Base-by-base conservation (phyloP, 2,888 invertebrate species). In the Elgonia sp. region DNA sequence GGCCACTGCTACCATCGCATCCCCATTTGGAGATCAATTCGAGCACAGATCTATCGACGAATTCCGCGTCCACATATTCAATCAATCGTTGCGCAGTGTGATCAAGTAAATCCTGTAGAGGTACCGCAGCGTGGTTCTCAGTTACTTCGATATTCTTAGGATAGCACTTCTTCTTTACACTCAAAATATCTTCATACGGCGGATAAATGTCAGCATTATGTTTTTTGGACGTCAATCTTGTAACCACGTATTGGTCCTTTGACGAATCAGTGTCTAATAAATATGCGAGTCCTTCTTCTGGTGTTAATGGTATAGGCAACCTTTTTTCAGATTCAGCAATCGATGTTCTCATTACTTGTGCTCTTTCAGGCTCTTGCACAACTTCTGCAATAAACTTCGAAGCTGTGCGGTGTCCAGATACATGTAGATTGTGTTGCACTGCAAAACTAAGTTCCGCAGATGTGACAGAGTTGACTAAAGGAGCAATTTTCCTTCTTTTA, bases 151-250 rank as follows among this genome's bases (percentile, higher is more conserved):
- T 39, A 40, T 83, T 67, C 14, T 7, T 8, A 10, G 83, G 83
- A 20, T 67, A 75, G n/a, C 75, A 75, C 18, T 75, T 12, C 20
- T 75, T 65, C 57, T 83, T 75, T 67, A 0, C 73, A 60, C 10
- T 57, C n/a, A 65, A 16, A 50, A 83, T 37, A n/a, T 75, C 20
- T 5, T 83, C 42, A 46, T 75, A 83, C 0, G 73, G 8, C 16
- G 83, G 75, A 67, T 60, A 83, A 21, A 83, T 83, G 29, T 83
- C 83, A 57, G 83, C 83, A n/a, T 83, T 83, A 50, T 83, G 73
- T n/a, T 18, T 55, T 83, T 83, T 75, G 0, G n/a, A 67, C 8
- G 55, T 29, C 6, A 83, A 50, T 46, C 73, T 65, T 12, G 60
- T 75, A 39, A 46, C 60, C 9, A 53, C 16, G 55, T 83, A 83